A percentile compares a stretch with the other conserved stretches of the same genome.
These are phyloP conservation scores for Brachyalestes nurse DNA, from an alignment of 2,797 vertebrate genomes.

Conservation along the genomic window DNA sequence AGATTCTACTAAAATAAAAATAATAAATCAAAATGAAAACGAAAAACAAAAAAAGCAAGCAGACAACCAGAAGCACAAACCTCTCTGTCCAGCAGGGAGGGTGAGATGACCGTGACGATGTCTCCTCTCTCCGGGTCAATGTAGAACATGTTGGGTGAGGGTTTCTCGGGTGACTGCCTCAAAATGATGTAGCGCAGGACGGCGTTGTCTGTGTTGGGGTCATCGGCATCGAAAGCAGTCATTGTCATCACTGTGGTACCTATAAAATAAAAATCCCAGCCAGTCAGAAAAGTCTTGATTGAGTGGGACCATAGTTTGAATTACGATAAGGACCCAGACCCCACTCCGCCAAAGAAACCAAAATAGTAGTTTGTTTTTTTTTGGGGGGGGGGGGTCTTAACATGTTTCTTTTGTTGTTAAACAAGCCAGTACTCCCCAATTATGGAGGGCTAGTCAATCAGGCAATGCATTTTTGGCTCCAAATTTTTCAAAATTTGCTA, in stretches of 20 bases:
- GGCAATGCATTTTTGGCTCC: too few species aligned
- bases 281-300: background rate
- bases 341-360: too few species aligned
- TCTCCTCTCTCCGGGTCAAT: slow-evolving; percentile 94
- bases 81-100: slow-evolving; percentile 90
- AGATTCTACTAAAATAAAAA: too few species aligned
- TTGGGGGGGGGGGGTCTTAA: too few species aligned
- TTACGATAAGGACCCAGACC: too few species aligned
- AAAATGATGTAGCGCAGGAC: slow-evolving; percentile 92
- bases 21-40: too few species aligned
- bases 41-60: background rate
- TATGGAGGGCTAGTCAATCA: too few species aligned
- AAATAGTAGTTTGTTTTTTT: too few species aligned
- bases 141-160: slow-evolving; percentile 97
- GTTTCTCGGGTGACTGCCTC: slow-evolving; percentile 91
- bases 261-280: slow-evolving; percentile 56
- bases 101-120: slow-evolving; percentile 93
- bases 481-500: too few species aligned
- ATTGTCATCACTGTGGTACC: slow-evolving; percentile 96
- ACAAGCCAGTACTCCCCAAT: too few species aligned
- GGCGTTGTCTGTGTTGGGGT: slow-evolving; percentile 90
- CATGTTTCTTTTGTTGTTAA: too few species aligned
- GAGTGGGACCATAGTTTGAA: too few species aligned
- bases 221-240: slow-evolving; percentile 92
- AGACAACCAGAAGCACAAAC: slow-evolving; percentile 64